phyloP scores from a whole-genome alignment of 2,797 vertebrate genomes.

The Chelon labrosus region DNA sequence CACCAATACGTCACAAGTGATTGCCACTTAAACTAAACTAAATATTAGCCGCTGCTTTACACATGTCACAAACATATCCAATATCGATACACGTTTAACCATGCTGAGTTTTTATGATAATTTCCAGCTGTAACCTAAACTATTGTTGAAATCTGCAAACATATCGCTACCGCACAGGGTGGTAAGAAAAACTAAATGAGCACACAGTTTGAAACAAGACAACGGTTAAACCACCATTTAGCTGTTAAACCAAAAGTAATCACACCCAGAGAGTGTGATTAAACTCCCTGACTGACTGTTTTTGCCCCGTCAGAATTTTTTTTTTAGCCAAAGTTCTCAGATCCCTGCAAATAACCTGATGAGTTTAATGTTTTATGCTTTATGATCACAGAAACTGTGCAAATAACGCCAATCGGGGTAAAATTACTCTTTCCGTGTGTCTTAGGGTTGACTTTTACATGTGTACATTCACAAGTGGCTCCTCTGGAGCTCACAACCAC shows the following conservation, averaged over 20 bases:
- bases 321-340: background rate
- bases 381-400: too few species aligned
- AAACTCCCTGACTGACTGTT: background rate
- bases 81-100: too few species aligned
- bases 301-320: background rate
- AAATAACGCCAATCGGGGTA: background rate
- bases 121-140: background rate
- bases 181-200: background rate
- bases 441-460: background rate
- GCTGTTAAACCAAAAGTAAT: background rate
- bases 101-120: background rate
- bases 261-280: background rate
- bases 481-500: background rate
- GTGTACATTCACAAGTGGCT: constrained; percentile 8
- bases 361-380: too few species aligned
- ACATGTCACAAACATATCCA: too few species aligned
- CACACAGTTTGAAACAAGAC: background rate
- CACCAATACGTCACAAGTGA: background rate
- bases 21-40: too few species aligned
- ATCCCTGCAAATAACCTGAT: background rate
- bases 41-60: too few species aligned
- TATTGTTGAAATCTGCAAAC: background rate
- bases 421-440: background rate
- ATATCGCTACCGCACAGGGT: background rate
- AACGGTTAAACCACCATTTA: background rate